Percentiles rank a stretch among this genome's conserved stretches.
These are phyloP conservation scores for Agrotis exclamationis DNA, from an alignment of 2,888 invertebrate genomes.

Conservation along the genomic window DNA sequence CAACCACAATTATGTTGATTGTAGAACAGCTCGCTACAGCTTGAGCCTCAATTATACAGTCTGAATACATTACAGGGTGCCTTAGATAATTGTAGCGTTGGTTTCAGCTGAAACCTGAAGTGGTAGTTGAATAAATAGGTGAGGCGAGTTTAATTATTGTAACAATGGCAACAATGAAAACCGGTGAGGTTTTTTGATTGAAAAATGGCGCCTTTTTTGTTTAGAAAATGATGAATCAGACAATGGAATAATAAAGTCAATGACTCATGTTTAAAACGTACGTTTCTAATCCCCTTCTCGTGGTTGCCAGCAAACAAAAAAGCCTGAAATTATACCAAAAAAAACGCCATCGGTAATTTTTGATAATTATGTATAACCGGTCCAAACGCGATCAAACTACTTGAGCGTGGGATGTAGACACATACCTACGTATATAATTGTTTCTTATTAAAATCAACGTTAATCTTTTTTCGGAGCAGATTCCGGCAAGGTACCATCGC, in stretches of 20 bases:
- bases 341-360: slow-evolving; percentile 88
- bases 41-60: slow-evolving; percentile 39
- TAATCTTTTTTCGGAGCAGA: slow-evolving; percentile 90
- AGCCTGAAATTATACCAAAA: slow-evolving; percentile 82
- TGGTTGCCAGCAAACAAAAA: slow-evolving; percentile 75
- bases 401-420: slow-evolving; percentile 87
- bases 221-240: slow-evolving; percentile 32
- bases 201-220: neutral
- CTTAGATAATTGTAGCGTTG: slow-evolving; percentile 44
- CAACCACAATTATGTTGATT: slow-evolving; percentile 48
- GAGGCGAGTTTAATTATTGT: neutral
- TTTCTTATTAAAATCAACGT: slow-evolving; percentile 91
- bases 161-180: neutral
- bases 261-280: slow-evolving; percentile 60
- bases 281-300: slow-evolving; percentile 66
- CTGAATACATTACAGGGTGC: slow-evolving; percentile 48
- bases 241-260: slow-evolving; percentile 38
- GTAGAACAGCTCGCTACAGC: slow-evolving; percentile 23
- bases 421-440: slow-evolving; percentile 89
- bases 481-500: slow-evolving; percentile 87
- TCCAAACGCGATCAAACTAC: slow-evolving; percentile 84
- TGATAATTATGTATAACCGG: slow-evolving; percentile 89
- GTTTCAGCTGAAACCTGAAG: slow-evolving; percentile 47
- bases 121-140: slow-evolving; percentile 15
- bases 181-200: neutral